Percentiles rank a stretch among this genome's conserved stretches.
These are phyloP conservation scores for Microplitis mediator DNA, from an alignment of 1,140 invertebrate genomes.

Conservation along the genomic window DNA sequence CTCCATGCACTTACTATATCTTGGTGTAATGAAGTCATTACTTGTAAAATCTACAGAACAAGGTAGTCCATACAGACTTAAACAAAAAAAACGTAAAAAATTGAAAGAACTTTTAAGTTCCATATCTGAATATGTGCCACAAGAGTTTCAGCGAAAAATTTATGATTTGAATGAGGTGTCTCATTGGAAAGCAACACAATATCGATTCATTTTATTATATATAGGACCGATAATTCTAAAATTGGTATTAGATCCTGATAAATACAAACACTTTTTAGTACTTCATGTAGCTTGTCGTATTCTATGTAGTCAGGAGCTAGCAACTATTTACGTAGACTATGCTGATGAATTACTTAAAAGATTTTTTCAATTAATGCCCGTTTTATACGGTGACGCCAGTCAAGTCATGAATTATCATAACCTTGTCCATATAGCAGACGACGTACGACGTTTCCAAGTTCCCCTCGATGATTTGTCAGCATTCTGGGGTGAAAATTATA, in stretches of 20 bases:
- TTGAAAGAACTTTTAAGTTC: background rate
- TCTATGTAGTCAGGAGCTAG: background rate
- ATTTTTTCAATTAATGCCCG: conserved; percentile 20
- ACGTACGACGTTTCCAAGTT: conserved; percentile 13
- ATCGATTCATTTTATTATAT: conserved; percentile 26
- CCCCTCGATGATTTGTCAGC: conserved; percentile 13
- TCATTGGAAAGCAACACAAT: conserved; percentile 32
- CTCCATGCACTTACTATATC: conserved; percentile 25
- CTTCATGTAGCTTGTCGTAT: conserved; percentile 24
- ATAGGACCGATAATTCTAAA: conserved; percentile 8
- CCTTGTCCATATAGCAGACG: conserved; percentile 23
- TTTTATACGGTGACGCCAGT: conserved; percentile 1
- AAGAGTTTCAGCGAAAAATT: conserved; percentile 30
- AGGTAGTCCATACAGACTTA: background rate
- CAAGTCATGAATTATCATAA: conserved; percentile 26
- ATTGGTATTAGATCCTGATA: background rate
- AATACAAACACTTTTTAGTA: conserved; percentile 26
- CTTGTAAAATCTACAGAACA: conserved; percentile 18
- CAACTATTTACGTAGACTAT: background rate
- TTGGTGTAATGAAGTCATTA: conserved; percentile 20
- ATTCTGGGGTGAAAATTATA: conserved; percentile 18
- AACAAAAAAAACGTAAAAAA: background rate
- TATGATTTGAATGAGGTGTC: conserved; percentile 18
- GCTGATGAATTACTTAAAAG: conserved; percentile 10
- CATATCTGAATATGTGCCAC: conserved; percentile 1